These are phyloP conservation scores for Orchesella flavescens DNA, from an alignment of 2,888 invertebrate species.

Conservation along the genomic window DNA sequence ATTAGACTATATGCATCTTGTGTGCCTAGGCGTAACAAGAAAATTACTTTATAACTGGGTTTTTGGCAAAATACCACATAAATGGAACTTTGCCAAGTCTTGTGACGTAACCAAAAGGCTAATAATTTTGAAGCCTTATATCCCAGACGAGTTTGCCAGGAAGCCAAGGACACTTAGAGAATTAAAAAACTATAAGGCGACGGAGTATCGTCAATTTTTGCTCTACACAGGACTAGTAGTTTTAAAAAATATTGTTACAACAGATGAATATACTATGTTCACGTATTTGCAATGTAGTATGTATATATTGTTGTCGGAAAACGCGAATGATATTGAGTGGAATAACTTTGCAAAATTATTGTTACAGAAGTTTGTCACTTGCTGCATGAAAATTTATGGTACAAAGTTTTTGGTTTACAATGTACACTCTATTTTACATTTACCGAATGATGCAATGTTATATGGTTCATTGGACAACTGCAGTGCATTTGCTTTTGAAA, in stretches of 20 bases:
- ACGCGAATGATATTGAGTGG: neutral
- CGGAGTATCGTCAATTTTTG: slow-evolving; percentile 50
- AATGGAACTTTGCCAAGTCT: neutral
- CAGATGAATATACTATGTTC: neutral
- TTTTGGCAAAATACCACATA: neutral
- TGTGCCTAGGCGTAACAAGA: too few relatives aligned
- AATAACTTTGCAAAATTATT: slow-evolving; percentile 12
- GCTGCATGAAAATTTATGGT: neutral
- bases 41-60: neutral
- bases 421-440: slow-evolving; percentile 28
- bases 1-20: too few relatives aligned
- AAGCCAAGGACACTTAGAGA: slow-evolving; percentile 48
- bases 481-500: slow-evolving; percentile 37
- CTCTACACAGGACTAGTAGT: slow-evolving; percentile 37
- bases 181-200: slow-evolving; percentile 41
- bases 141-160: slow-evolving; percentile 17
- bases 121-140: too few relatives aligned
- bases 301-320: neutral
- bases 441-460: slow-evolving; percentile 12
- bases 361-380: neutral
- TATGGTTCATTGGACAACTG: slow-evolving; percentile 25
- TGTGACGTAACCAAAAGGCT: too few relatives aligned
- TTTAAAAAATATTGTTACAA: slow-evolving; percentile 23
- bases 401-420: slow-evolving; percentile 16
- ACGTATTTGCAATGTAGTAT: neutral